Base-by-base conservation (phyloP, 2,888 invertebrate genomes). In the Trichogramma evanescens region DNA sequence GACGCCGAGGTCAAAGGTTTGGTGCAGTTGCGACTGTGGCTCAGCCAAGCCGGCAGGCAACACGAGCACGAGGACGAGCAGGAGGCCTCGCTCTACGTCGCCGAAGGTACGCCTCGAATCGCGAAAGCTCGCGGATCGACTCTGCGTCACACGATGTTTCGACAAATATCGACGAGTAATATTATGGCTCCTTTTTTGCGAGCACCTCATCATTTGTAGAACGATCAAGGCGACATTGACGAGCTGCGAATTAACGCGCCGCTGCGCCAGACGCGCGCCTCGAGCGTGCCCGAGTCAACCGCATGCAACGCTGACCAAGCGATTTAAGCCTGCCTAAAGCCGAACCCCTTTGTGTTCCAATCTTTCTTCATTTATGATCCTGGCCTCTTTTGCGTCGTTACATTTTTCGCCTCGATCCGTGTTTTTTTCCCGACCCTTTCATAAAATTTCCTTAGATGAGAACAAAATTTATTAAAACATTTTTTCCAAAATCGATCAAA, bases 1-100 rank as follows among this genome's bases (percentile, higher is more conserved):
- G 71, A 74, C 48, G 69, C 68, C n/a, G 67, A 81, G 79, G 65
- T 82, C 76, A 50, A 78, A 61, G 76, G 74, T 56, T 69, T 75
- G 54, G 75, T 77, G 4, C 77, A 77, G 56, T 67, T 77, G 60
- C 69, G 77, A 55, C 67, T 77, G 57, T 66, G 71, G 58, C 65
- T 72, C 44, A 68, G 70, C 63, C 72, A 74, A 54, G 68, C 70
- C 64, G 74, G 74, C 54, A 42, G 42, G 3, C 40, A 5, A 42
- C 69, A 71, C 62, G 74, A 76, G 54, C 69, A 69, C 9, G 65
- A 66, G 65, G 76, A 77, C 56, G 72, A 70, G 40, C 77, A 77
- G 66, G 77, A 77, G 66, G 67, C 74, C 5, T 74, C 77, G 26
- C 75, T 77, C 67, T 77, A 74, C 68, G 71, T 77, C 59, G 68